Evolutionary conservation across 2,888 invertebrate species (phyloP).

Genomic region (Tanaodytes sp.): DNA sequence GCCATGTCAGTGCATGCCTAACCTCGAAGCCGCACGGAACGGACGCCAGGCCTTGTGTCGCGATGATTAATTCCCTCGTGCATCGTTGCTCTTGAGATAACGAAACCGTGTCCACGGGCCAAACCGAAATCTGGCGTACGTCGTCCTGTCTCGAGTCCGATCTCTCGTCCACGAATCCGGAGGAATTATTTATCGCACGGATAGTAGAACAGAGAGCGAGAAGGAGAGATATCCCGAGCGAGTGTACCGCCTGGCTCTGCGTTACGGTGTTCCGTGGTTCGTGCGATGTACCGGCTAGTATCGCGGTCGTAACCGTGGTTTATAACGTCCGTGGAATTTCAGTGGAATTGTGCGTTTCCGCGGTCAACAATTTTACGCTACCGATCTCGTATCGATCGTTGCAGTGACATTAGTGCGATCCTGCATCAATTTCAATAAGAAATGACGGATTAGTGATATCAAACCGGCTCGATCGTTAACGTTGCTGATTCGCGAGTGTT

Average conservation of each 20-base stretch:
- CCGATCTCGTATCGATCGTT: too few species aligned
- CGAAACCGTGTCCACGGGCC: constrained; percentile 14
- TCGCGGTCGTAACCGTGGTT: constrained; percentile 41
- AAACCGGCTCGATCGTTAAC: too few species aligned
- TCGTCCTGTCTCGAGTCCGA: constrained; percentile 2
- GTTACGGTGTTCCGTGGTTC: constrained; percentile 50
- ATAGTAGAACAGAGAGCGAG: constrained; percentile 26
- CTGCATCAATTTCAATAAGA: too few species aligned
- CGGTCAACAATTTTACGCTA: too few species aligned
- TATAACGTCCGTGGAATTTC: constrained; percentile 37
- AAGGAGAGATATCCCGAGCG: constrained; percentile 6
- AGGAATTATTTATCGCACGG: constrained; percentile 16
- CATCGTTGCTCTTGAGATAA: constrained; percentile 39
- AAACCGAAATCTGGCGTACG: constrained; percentile 14
- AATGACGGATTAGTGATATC: too few species aligned
- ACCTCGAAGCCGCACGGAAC: constrained; percentile 71
- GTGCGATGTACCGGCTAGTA: constrained; percentile 52
- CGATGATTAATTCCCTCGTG: constrained; percentile 56
- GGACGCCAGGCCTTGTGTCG: constrained; percentile 64
- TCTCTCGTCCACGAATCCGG: neutral
- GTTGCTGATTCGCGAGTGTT: too few species aligned
- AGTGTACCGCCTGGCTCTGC: constrained; percentile 39
- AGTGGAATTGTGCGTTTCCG: constrained; percentile 14
- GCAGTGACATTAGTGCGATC: too few species aligned
- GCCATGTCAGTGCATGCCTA: constrained; percentile 73